phyloP scores from a whole-genome alignment of 1,140 invertebrate species.

The Drosophila sp. region DNA sequence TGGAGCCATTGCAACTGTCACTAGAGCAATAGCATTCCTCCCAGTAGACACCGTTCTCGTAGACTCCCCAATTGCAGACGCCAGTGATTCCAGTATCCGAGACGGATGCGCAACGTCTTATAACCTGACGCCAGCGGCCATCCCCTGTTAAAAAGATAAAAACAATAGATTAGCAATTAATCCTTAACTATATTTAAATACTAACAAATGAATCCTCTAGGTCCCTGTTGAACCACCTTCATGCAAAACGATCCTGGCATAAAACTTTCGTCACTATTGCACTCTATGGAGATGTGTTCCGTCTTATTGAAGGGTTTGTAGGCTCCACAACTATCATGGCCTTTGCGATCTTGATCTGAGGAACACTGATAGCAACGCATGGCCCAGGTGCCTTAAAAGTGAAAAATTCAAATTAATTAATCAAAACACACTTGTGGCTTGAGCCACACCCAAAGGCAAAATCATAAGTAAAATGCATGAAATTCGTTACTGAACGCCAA shows the following conservation, averaged over 20 bases:
- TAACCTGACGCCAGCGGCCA: constrained; percentile 95
- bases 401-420: constrained; percentile 11
- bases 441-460: constrained; percentile 63
- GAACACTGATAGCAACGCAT: constrained; percentile 95
- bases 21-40: constrained; percentile 96
- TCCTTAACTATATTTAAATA: background rate
- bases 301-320: constrained; percentile 92
- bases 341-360: constrained; percentile 89
- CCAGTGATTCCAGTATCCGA: constrained; percentile 94
- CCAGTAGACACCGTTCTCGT: constrained; percentile 96
- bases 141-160: constrained; percentile 88
- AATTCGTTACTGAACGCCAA: background rate
- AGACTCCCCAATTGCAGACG: constrained; percentile 97
- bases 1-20: constrained; percentile 90
- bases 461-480: background rate
- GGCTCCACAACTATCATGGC: constrained; percentile 93
- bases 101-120: constrained; percentile 94
- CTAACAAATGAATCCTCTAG: constrained; percentile 95
- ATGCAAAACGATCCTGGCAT: constrained; percentile 97
- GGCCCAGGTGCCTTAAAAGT: constrained; percentile 56
- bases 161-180: background rate
- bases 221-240: constrained; percentile 94
- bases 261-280: constrained; percentile 93
- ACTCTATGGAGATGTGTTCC: constrained; percentile 93
- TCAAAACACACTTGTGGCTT: constrained; percentile 24